Evolutionary conservation across 2,797 vertebrate genomes (phyloP), one percentile per base, ranked within the genome.

Genomic region (Cynopterus sphinx): DNA sequence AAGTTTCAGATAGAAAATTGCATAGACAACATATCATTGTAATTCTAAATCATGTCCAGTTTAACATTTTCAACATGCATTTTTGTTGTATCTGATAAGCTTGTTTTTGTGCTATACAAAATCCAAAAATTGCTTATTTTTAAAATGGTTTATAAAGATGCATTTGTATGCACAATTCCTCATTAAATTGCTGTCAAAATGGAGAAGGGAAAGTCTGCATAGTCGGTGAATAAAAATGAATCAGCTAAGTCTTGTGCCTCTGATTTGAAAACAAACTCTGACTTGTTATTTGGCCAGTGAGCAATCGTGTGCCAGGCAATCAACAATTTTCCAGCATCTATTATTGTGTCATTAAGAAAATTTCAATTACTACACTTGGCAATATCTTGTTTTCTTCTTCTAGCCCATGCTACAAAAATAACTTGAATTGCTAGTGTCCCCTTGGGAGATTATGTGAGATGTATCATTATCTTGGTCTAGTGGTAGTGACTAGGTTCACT

Each of bases 271-370:
- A 71, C n/a, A 71, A 65, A 46, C 57, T 57, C 53, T 67, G 39
- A 61, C 78, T 46, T 93, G 90, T 94, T 88, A 83, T 88, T 94
- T 81, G 85, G 79, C 65, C 59, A 63, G 49, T 39, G 26, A 91
- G 41, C n/a, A 46, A 9, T 68, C 17, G 11, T 90, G 53, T 86
- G 74, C 94, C 87, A 97, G 65, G 78, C 68, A 94, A 61, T 83
- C 91, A 92, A 63, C 75, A 86, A 86, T 94, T 83, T 96, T 94
- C 81, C 85, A 68, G 33, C 61, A 92, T 92, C 90, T 95, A 95
- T 97, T 96, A 95, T 86, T 68, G 65, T 82, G 53, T 95, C 94
- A 94, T 96, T 97, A 96, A 82, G 86, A 95, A 94, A 95, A 87
- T 77, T 95, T 53, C 88, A 95, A 90, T 97, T 91, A 95, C 90